These are phyloP conservation scores for Drosophila meridiana DNA, from an alignment of 2,888 invertebrate genomes.

Conservation along the genomic window DNA sequence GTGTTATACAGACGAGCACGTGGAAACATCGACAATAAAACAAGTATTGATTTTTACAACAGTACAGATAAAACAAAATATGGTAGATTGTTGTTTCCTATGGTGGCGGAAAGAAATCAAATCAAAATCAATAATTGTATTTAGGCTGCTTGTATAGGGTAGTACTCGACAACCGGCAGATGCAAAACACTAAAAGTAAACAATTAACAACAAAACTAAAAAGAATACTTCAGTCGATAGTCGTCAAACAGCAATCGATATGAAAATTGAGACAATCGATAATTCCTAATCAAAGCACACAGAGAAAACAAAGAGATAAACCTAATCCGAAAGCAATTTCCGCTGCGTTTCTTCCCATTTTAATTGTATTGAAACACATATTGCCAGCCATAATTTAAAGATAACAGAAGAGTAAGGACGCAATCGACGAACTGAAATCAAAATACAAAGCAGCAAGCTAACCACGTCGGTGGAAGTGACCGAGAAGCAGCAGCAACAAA, in stretches of 20 bases:
- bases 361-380: background rate
- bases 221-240: conserved; percentile 11
- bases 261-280: conserved; percentile 30
- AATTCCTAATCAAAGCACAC: conserved; percentile 15
- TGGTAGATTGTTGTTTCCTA: conserved; percentile 25
- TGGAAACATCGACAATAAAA: background rate
- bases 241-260: conserved; percentile 38
- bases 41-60: conserved; percentile 44
- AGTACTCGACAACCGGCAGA: background rate
- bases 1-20: background rate
- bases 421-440: background rate
- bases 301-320: conserved; percentile 33
- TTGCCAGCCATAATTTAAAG: conserved; percentile 1
- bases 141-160: conserved; percentile 2
- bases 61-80: conserved; percentile 4
- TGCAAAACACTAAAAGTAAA: background rate
- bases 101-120: conserved; percentile 3
- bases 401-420: conserved; percentile 3
- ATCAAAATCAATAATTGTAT: conserved; percentile 26
- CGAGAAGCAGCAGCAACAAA: conserved; percentile 14
- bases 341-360: background rate
- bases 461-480: conserved; percentile 73
- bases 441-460: conserved; percentile 32
- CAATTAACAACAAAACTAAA: background rate
- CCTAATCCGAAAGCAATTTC: conserved; percentile 3